phyloP scores from a whole-genome alignment of 2,888 invertebrate genomes.

The Prosapia bicincta region DNA sequence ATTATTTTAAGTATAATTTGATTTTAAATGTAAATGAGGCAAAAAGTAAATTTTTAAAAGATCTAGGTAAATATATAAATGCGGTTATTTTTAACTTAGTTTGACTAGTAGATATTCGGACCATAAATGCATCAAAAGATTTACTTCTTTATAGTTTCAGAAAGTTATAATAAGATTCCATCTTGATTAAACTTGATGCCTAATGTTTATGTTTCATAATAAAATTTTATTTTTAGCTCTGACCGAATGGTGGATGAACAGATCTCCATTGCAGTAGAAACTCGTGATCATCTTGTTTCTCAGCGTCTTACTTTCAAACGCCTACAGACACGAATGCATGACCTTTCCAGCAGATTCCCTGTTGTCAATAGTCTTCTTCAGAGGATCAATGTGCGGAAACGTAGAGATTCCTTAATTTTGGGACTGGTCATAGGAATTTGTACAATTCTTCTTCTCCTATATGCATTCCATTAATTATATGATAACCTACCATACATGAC shows the following conservation, averaged over 20 bases:
- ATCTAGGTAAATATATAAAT: no score
- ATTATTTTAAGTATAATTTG: no score
- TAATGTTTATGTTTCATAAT: no score
- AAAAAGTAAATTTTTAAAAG: no score
- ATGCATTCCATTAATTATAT: constrained; percentile 58
- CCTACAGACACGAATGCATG: constrained; percentile 89
- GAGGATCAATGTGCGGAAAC: constrained; percentile 89
- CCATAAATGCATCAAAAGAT: no score
- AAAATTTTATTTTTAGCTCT: constrained; percentile 65
- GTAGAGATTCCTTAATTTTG: constrained; percentile 89
- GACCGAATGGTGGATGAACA: constrained; percentile 93
- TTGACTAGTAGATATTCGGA: no score
- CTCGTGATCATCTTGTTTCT: constrained; percentile 85
- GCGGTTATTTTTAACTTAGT: no score
- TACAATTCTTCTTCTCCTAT: constrained; percentile 79
- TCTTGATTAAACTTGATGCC: no score
- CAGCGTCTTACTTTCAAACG: constrained; percentile 88
- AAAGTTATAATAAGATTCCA: no score
- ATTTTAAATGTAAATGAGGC: no score
- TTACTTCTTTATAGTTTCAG: no score
- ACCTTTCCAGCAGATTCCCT: constrained; percentile 88
- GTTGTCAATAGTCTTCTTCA: constrained; percentile 83
- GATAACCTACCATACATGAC: neutral
- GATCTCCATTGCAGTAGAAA: constrained; percentile 95
- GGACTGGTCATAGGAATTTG: constrained; percentile 86